A percentile compares a stretch with the other conserved stretches of the same genome.
These are phyloP conservation scores for Pseudachorutes palmiensis DNA, from an alignment of 1,140 invertebrate genomes.

Conservation along the genomic window DNA sequence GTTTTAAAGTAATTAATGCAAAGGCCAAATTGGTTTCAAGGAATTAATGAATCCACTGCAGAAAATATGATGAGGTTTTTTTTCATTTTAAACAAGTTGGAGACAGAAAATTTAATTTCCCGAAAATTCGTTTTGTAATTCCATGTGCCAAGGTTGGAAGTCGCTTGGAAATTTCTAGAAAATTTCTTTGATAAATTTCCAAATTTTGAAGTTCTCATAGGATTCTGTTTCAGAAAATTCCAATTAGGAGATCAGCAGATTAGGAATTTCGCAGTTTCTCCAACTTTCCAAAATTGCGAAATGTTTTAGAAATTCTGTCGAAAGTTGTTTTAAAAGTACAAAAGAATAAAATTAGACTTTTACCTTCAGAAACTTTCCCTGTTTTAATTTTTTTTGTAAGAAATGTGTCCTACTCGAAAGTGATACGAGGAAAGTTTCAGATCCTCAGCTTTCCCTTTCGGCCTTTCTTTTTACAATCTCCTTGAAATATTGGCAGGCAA, in stretches of 20 bases:
- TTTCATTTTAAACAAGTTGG: too few species aligned
- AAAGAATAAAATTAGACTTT: neutral
- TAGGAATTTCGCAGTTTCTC: neutral
- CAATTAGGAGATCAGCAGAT: neutral
- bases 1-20: slow-evolving; percentile 1
- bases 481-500: too few species aligned
- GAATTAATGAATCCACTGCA: neutral
- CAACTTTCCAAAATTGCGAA: neutral
- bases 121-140: neutral
- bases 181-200: too few species aligned
- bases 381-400: neutral
- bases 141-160: neutral
- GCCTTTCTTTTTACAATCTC: too few species aligned
- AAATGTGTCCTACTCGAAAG: too few species aligned
- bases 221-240: too few species aligned
- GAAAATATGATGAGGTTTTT: neutral
- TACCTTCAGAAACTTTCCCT: neutral
- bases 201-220: too few species aligned
- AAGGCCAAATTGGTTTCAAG: neutral
- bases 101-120: neutral
- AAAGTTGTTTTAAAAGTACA: neutral
- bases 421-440: too few species aligned
- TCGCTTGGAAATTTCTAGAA: neutral
- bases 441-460: too few species aligned
- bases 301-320: neutral